A percentile compares a stretch with the other conserved stretches of the same genome.
Evolutionary conservation across 1,140 invertebrate genomes (phyloP).

Genomic region (Trichoplusia ni): DNA sequence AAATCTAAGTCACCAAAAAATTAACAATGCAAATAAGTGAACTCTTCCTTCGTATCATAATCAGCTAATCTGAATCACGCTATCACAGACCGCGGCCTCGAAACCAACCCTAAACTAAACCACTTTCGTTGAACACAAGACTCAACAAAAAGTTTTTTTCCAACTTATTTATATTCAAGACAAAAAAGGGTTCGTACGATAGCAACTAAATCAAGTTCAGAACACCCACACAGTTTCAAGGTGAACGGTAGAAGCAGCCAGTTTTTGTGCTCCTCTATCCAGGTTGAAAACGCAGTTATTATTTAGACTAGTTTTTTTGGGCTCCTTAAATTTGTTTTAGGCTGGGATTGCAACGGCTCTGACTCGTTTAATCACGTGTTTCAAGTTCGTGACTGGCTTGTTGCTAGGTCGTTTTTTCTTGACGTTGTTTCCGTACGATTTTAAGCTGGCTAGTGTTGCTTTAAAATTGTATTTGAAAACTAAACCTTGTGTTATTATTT

Average conservation of each 20-base stretch:
- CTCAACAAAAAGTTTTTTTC: slow-evolving; percentile 52
- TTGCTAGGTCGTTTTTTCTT: slow-evolving; percentile 34
- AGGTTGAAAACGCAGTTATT: slow-evolving; percentile 61
- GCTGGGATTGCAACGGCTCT: slow-evolving; percentile 40
- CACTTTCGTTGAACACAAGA: slow-evolving; percentile 23
- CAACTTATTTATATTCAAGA: slow-evolving; percentile 77
- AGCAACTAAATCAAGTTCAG: slow-evolving; percentile 77
- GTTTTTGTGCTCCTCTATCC: slow-evolving; percentile 57
- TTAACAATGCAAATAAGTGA: slow-evolving; percentile 4
- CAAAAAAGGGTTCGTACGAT: slow-evolving; percentile 79
- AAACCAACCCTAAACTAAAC: slow-evolving; percentile 1
- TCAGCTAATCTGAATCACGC: slow-evolving; percentile 63
- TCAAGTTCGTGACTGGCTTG: slow-evolving; percentile 38
- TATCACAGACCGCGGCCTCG: slow-evolving; percentile 32
- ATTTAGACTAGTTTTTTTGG: slow-evolving; percentile 51
- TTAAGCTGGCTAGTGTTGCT: slow-evolving; percentile 8
- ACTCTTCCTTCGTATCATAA: slow-evolving; percentile 13
- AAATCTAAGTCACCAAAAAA: no score
- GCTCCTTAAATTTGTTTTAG: slow-evolving; percentile 40
- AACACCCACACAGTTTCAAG: slow-evolving; percentile 70
- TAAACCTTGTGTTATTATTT: slow-evolving; percentile 5
- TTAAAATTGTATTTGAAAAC: background rate
- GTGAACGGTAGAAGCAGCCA: slow-evolving; percentile 66
- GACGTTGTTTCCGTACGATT: background rate
- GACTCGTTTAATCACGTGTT: slow-evolving; percentile 40